Base-by-base conservation (phyloP, 1,140 invertebrate species). In the Reticulitermes speratus region DNA sequence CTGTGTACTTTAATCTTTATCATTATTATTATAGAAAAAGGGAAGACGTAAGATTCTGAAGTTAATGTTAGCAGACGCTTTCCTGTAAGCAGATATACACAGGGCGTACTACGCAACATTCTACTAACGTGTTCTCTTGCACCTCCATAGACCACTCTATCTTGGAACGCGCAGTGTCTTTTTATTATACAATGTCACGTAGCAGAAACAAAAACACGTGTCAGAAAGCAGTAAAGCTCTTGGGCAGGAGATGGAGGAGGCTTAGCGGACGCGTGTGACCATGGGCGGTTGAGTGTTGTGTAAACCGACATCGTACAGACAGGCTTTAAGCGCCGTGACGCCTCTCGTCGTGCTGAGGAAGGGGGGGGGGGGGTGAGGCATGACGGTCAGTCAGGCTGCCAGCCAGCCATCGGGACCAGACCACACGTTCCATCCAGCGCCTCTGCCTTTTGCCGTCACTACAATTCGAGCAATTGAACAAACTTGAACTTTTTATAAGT, bases 201-300 rank as follows among this genome's bases (percentile, higher is more conserved):
- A 75, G 25, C 65, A 75, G 65, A 75, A 75, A 75, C 65, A 75
- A 75, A 75, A 75, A 75, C 65, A 75, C 65, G 65, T 75, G 65
- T 75, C 65, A 75, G 65, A 30, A 75, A 75, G 65, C 65, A 75
- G 65, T 75, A 75, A 75, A 75, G 65, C 65, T 75, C 25, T 75
- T 75, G 65, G 65, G n/a, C 65, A 75, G 65, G 65, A 75, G 65
- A 75, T 75, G 65, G 65, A 75, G 65, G n/a, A 30, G n/a, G 65
- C 65, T 75, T 75, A 75, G 65, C n/a, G 65, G 65, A 75, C 65
- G 65, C 65, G 65, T 75, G 65, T 75, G 65, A 75, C 65, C 65
- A 75, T 14, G 52, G 52, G 52, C 52, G 52, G 52, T 55, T 16
- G 65, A 75, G 65, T 75, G 65, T 75, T 75, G 65, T 75, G 65